A percentile compares a stretch with the other conserved stretches of the same genome.
Evolutionary conservation across 1,140 invertebrate species (phyloP).

Genomic region (Lepidurus apus): DNA sequence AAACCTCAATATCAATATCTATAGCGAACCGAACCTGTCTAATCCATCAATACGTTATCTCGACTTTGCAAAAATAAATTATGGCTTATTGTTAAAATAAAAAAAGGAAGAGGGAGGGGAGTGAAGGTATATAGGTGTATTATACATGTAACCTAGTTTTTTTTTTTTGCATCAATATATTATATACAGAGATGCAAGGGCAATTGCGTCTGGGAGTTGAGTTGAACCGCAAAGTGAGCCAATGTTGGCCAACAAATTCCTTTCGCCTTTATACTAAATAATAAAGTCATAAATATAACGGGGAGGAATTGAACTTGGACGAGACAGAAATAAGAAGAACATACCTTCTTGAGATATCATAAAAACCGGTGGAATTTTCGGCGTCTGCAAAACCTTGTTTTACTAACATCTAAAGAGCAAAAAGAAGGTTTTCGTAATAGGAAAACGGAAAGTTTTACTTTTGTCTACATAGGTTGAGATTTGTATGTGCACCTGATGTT

Average conservation of each 20-base stretch:
- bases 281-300: slow-evolving; percentile 3
- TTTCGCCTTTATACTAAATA: neutral
- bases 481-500: too few species aligned
- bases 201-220: neutral
- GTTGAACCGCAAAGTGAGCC: slow-evolving; percentile 9
- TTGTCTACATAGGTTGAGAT: too few species aligned
- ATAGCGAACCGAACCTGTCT: neutral
- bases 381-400: too few species aligned
- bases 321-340: neutral
- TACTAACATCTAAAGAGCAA: too few species aligned
- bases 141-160: too few species aligned
- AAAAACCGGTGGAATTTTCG: neutral
- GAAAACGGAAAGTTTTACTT: too few species aligned
- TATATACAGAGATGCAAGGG: neutral
- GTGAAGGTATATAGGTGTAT: neutral
- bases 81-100: neutral
- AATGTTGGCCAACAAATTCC: slow-evolving; percentile 7
- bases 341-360: neutral
- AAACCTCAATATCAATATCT: neutral
- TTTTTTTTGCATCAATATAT: too few species aligned
- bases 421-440: too few species aligned
- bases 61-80: neutral
- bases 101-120: neutral
- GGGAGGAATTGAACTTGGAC: neutral
- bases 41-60: slow-evolving; percentile 10